These are phyloP conservation scores for Ariopsis seemanni DNA, from an alignment of 2,113 vertebrate species.

Conservation along the genomic window DNA sequence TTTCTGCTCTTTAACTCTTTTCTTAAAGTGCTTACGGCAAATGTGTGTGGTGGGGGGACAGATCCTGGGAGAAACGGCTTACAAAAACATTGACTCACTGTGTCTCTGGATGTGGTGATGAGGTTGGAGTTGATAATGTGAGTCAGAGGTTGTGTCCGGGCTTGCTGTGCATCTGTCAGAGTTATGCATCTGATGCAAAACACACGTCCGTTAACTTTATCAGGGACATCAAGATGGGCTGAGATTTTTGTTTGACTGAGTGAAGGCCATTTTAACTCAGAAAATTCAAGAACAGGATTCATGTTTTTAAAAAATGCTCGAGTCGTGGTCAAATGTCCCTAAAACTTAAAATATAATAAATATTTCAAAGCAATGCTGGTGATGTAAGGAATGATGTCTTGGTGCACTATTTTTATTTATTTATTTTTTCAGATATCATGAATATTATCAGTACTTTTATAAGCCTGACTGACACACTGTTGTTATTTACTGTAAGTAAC, in stretches of 20 bases:
- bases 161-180: neutral
- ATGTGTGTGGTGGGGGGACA: no score
- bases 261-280: neutral
- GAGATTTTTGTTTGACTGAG: neutral
- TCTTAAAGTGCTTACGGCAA: neutral
- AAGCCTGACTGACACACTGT: neutral
- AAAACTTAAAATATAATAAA: neutral
- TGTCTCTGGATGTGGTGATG: slow-evolving; percentile 3
- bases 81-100: neutral
- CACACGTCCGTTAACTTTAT: neutral
- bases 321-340: neutral
- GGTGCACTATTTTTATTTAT: neutral
- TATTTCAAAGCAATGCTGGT: neutral
- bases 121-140: neutral
- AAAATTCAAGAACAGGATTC: neutral
- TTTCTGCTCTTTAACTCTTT: neutral
- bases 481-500: neutral
- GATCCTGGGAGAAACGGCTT: neutral
- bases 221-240: neutral
- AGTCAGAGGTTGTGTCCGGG: slow-evolving; percentile 30
- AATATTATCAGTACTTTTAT: neutral
- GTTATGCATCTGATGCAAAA: neutral
- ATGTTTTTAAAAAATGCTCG: neutral
- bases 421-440: neutral
- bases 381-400: neutral